Evolutionary conservation across 2,113 vertebrate genomes (phyloP).

Genomic region (Felis chaus): DNA sequence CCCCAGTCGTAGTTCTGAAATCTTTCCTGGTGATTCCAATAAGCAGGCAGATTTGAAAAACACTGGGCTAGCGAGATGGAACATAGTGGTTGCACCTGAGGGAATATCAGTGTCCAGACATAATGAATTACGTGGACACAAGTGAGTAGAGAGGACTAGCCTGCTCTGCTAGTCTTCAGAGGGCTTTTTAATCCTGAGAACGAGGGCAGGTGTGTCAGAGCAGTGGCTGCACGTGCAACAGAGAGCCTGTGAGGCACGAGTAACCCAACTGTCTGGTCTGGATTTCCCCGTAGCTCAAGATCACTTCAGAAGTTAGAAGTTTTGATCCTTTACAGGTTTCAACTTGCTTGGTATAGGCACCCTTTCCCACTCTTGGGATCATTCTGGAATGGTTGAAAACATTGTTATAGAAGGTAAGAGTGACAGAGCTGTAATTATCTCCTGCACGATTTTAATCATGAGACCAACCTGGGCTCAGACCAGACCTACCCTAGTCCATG

Average conservation of each 20-base stretch:
- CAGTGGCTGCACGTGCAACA: background rate
- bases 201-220: background rate
- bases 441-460: background rate
- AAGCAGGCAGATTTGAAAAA: background rate
- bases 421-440: background rate
- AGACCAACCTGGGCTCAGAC: background rate
- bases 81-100: background rate
- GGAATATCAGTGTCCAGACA: background rate
- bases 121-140: background rate
- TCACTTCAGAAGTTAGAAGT: background rate
- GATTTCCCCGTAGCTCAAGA: background rate
- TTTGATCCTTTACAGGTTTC: background rate
- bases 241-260: background rate
- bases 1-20: background rate
- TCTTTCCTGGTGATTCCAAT: background rate
- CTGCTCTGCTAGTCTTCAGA: background rate
- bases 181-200: background rate
- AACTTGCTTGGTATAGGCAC: background rate
- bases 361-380: background rate
- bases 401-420: background rate
- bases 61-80: background rate
- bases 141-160: background rate
- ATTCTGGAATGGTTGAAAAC: background rate
- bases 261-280: background rate
- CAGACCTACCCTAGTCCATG: background rate